Percentiles rank a stretch among this genome's conserved stretches.
Conservation (phyloP, 2,797 vertebrate species). For the Poecilia wingei region DNA sequence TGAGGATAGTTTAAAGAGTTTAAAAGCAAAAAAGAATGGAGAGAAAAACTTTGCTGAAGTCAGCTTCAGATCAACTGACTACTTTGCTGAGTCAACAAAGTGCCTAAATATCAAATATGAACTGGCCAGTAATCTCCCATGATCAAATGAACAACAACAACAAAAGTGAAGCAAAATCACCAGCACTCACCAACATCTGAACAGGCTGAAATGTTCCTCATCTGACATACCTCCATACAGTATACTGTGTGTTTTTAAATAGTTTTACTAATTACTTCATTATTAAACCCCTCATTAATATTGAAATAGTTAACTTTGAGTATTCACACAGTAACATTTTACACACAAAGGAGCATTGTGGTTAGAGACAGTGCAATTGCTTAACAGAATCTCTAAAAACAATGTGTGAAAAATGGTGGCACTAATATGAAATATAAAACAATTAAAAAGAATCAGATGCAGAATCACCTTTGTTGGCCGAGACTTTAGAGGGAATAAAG, state of each 20-base stretch:
- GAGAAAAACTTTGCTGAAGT: not conserved
- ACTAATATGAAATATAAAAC: not conserved
- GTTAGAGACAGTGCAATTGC: not conserved
- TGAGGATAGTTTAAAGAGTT: not conserved
- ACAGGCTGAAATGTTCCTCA: not conserved
- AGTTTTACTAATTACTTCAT: not conserved
- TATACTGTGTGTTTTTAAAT: not conserved
- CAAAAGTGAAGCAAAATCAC: no score
- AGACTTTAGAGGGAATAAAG: not conserved
- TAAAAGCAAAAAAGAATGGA: not conserved
- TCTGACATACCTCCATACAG: not conserved
- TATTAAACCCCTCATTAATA: not conserved
- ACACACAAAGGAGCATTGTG: not conserved
- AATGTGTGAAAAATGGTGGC: not conserved
- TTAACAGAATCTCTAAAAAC: not conserved
- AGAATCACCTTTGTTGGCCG: not conserved
- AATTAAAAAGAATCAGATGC: not conserved
- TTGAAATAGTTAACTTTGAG: not conserved
- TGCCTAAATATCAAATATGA: not conserved
- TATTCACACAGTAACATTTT: not conserved
- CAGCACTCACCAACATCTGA: not conserved
- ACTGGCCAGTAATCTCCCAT: not conserved
- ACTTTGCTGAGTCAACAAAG: not conserved
- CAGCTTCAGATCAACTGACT: not conserved
- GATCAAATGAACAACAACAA: not conserved